phyloP scores from a whole-genome alignment of 2,113 vertebrate species.

The Podiceps cristatus region DNA sequence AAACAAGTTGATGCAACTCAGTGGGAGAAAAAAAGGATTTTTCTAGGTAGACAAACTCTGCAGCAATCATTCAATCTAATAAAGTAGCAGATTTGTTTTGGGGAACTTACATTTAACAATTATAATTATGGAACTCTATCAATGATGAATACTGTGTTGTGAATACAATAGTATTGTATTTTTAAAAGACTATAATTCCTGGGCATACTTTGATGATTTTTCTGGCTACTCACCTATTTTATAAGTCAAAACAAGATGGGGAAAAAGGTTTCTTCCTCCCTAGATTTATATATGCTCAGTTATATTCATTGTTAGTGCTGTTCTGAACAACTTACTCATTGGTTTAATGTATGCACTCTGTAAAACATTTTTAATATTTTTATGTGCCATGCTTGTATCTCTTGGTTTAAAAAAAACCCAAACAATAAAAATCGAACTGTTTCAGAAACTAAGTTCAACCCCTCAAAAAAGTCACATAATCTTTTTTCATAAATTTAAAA shows the following conservation, averaged over 20 bases:
- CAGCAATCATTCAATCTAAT: constrained; percentile 18
- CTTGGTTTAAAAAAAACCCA: not conserved
- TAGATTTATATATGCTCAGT: constrained; percentile 36
- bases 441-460: constrained; percentile 18
- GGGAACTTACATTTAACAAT: constrained; percentile 24
- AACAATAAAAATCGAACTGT: not conserved
- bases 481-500: not conserved
- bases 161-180: constrained; percentile 42
- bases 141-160: constrained; percentile 31
- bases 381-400: constrained; percentile 2
- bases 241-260: constrained; percentile 46
- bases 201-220: constrained; percentile 35
- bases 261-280: constrained; percentile 15
- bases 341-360: constrained; percentile 34
- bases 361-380: constrained; percentile 38
- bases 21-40: constrained; percentile 1
- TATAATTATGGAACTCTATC: constrained; percentile 39
- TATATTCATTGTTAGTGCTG: constrained; percentile 44
- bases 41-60: constrained; percentile 6
- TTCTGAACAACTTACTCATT: constrained; percentile 56
- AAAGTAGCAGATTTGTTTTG: not conserved
- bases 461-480: not conserved
- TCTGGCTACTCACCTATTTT: constrained; percentile 41
- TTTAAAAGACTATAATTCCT: constrained; percentile 56
- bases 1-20: constrained; percentile 16